Base-by-base conservation (phyloP, 2,888 invertebrate genomes). In the Coremacera marginata region DNA sequence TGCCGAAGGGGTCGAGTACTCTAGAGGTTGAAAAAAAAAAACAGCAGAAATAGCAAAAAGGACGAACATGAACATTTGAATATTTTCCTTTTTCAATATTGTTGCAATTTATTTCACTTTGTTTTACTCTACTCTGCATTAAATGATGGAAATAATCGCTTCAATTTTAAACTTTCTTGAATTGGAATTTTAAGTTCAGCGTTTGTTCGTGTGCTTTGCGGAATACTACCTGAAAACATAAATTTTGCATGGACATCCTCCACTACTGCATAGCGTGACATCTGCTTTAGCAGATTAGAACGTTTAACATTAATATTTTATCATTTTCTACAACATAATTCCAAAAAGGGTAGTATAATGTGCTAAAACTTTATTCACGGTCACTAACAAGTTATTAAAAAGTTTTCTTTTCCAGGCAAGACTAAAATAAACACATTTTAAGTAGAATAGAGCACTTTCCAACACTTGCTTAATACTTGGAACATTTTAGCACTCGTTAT, bases 131-230 rank as follows among this genome's bases (percentile, higher is more conserved):
- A 27, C 34, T 22, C 70, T 70, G n/a, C 70, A 76, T 60, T 70
- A 55, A 76, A 76, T 52, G 70, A 70, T 68, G 51, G 63, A 76
- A 76, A 70, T 76, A 76, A 76, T 76, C 70, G 76, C 76, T 76
- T 76, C 67, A 63, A 72, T 78, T 80, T 74, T 51, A 55, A 75
- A 76, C 52, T 70, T 77, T 63, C 19, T 44, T 11, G 25, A 70
- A 57, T 37, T 55, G 34, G 52, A 60, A 57, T 55, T 77, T 67
- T 31, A 70, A 22, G 7, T 65, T 63, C 51, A 14, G 31, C 60
- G 60, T 37, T 52, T 65, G 76, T 57, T 71, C 67, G 16, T 27
- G 51, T 11, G 22, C 34, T 14, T 72, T 55, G 16, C 22, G 31
- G 22, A 19, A 9, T 34, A 27, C 31, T 63, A 70, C 70, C 65